Conservation (phyloP, 2,888 invertebrate species). For the Parthenolecanium corni region DNA sequence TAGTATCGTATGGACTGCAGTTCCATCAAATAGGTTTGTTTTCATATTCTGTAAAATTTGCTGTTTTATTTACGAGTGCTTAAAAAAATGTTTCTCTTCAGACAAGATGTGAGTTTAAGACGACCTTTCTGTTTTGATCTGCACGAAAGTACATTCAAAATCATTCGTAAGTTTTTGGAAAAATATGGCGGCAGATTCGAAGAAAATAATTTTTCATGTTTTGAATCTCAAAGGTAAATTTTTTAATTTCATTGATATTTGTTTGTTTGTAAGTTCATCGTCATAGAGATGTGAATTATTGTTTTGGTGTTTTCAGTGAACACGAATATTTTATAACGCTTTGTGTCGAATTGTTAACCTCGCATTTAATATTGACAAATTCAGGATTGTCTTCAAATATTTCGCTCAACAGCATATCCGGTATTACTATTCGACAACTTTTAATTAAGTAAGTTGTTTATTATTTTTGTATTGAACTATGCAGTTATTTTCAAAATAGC, state of each 20-base stretch:
- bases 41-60: background rate
- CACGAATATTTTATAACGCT: slow-evolving; percentile 48
- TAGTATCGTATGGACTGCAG: slow-evolving; percentile 49
- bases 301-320: slow-evolving; percentile 38
- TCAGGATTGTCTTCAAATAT: slow-evolving; percentile 15
- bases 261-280: too few relatives aligned
- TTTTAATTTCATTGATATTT: background rate
- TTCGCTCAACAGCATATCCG: slow-evolving; percentile 15
- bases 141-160: slow-evolving; percentile 48
- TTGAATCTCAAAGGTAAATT: slow-evolving; percentile 35
- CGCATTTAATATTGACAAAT: slow-evolving; percentile 38
- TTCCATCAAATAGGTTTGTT: slow-evolving; percentile 39
- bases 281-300: too few relatives aligned
- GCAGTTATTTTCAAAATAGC: background rate
- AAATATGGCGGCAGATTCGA: slow-evolving; percentile 40
- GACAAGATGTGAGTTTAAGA: slow-evolving; percentile 46
- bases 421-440: slow-evolving; percentile 13
- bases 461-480: background rate
- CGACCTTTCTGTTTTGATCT: slow-evolving; percentile 51
- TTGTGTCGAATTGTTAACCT: slow-evolving; percentile 46
- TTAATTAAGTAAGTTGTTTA: slow-evolving; percentile 7
- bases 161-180: slow-evolving; percentile 46
- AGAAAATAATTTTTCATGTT: slow-evolving; percentile 25
- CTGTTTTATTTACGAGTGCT: background rate
- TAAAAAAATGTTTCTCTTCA: slow-evolving; percentile 32